phyloP scores from a whole-genome alignment of 2,888 invertebrate genomes.

The Leucoma salicis region DNA sequence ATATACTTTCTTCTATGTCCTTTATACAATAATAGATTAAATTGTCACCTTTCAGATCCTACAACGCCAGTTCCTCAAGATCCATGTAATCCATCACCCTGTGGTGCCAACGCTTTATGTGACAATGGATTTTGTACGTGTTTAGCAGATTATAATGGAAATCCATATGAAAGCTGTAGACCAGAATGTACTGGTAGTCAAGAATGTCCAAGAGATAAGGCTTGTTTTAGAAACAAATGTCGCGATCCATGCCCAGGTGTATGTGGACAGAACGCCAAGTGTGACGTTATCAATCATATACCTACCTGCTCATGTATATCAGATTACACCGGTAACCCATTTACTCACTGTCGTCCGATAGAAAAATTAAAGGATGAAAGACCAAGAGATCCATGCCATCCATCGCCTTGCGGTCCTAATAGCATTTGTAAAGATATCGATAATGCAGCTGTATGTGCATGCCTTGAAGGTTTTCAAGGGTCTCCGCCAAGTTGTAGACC shows the following conservation, averaged over 20 bases:
- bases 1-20: no score
- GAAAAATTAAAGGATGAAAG: constrained; percentile 39
- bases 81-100: constrained; percentile 87
- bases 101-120: constrained; percentile 88
- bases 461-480: constrained; percentile 88
- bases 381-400: constrained; percentile 86
- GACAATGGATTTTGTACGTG: constrained; percentile 86
- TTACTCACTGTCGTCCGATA: constrained; percentile 75
- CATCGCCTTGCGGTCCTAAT: constrained; percentile 90
- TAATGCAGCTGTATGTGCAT: constrained; percentile 91
- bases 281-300: constrained; percentile 88
- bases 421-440: constrained; percentile 89
- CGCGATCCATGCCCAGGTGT: constrained; percentile 88
- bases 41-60: constrained; percentile 62
- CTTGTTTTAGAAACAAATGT: constrained; percentile 88
- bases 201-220: constrained; percentile 86
- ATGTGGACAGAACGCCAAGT: constrained; percentile 88
- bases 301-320: constrained; percentile 86
- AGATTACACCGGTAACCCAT: constrained; percentile 89
- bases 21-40: no score
- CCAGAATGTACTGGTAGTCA: constrained; percentile 88
- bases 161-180: constrained; percentile 86
- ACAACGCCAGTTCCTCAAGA: constrained; percentile 67
- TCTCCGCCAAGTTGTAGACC: constrained; percentile 91
- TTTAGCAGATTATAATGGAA: constrained; percentile 85